Percentiles rank a stretch among this genome's conserved stretches.
Evolutionary conservation across 2,113 vertebrate species (phyloP).

Genomic region (Panthera leo): DNA sequence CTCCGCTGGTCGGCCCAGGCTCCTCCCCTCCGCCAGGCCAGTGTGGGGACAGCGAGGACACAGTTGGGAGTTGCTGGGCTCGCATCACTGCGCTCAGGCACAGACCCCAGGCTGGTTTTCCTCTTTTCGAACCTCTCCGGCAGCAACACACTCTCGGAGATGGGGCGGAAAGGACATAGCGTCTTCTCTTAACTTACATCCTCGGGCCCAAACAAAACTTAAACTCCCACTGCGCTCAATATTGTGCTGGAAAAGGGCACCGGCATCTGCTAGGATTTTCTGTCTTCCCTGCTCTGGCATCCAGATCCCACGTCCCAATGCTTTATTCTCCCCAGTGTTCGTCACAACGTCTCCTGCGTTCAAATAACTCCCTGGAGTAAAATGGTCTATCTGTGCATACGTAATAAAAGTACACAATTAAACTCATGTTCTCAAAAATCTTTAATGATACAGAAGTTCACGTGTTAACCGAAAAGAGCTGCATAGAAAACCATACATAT

Average conservation of each 20-base stretch:
- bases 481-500: neutral
- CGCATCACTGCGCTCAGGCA: neutral
- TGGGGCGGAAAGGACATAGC: neutral
- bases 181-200: neutral
- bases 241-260: neutral
- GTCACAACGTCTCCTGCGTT: neutral
- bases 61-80: constrained; percentile 63
- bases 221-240: too few relatives aligned
- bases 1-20: constrained; percentile 59
- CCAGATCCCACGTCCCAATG: neutral
- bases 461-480: neutral
- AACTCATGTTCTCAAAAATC: constrained; percentile 17
- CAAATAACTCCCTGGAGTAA: neutral
- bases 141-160: neutral
- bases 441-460: constrained; percentile 31
- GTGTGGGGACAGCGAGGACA: constrained; percentile 64
- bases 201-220: neutral
- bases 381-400: neutral
- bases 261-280: neutral
- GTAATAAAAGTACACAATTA: neutral
- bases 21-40: constrained; percentile 52
- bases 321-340: neutral
- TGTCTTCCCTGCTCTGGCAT: accelerated
- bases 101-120: neutral
- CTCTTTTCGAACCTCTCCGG: accelerated